Evolutionary conservation across 2,113 vertebrate genomes (phyloP), one percentile per base, ranked within the genome.

Genomic region (Perca fluviatilis): DNA sequence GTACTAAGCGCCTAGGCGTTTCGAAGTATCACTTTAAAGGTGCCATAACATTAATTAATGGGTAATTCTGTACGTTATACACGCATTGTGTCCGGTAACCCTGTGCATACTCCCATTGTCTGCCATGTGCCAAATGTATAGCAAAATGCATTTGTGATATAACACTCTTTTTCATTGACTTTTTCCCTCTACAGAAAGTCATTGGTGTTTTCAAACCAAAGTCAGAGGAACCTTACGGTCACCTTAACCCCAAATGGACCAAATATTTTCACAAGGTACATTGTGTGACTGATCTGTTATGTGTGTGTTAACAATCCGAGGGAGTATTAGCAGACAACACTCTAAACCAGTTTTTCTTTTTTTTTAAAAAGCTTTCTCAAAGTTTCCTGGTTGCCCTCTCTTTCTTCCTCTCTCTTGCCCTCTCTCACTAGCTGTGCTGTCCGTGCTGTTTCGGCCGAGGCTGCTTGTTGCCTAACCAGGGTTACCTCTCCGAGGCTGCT

Each of bases 201-300:
- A 95, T 98, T 85, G 98, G 97, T 49, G 98, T 99, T 69, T 99
- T 99, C 92, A 99, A 99, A 94, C 98, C 98, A 95, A 99, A 99
- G 95, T 98, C 98, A 40, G 98, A 99, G 92, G 98, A 99, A 91
- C 98, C 98, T 86, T 99, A 99, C 3, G 97, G 98, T 92, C 97
- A 99, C 54, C 95, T 99, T 68, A 99, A 99, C 91, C 98, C 98
- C 50, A 99, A 99, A 91, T 99, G 98, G 98, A 99, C 98, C 96
- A 99, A 99, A 95, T 99, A 98, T 78, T 96, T 99, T 91, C 98
- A 99, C 88, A 99, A 99, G 95, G 88, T 98, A 75, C 95, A 92
- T 84, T 95, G 93, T 68, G 94, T 95, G 46, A 95, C 94, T 27
- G 27, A 79, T 96, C 94, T 96, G 12, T 96, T 79, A 93, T 95